These are phyloP conservation scores for Luidia sarsii DNA, from an alignment of 53 echinoderm and acorn worm species.

Conservation along the genomic window DNA sequence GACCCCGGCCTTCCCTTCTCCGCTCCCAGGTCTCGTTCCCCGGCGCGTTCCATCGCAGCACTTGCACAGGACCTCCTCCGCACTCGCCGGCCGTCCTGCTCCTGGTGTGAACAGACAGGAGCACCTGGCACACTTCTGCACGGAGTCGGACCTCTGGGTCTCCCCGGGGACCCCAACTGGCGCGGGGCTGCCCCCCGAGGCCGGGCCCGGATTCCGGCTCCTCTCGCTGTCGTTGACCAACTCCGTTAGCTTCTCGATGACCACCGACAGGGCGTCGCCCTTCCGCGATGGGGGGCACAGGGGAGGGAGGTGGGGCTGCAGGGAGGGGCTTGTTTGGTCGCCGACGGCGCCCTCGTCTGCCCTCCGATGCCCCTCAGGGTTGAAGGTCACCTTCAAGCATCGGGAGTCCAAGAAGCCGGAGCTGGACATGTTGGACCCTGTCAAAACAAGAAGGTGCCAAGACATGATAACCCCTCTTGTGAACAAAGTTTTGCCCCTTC, in stretches of 20 bases:
- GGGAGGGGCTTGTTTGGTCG: background rate
- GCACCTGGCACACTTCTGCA: conserved; percentile 87
- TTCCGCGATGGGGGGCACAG: conserved; percentile 53
- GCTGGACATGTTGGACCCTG: background rate
- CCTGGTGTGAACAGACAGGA: conserved; percentile 84
- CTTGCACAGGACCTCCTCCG: conserved; percentile 64
- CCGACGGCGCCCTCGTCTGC: background rate
- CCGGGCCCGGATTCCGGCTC: conserved; percentile 20
- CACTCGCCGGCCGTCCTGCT: conserved; percentile 43
- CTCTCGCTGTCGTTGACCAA: conserved; percentile 82
- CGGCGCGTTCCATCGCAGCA: conserved; percentile 72
- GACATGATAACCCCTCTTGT: background rate
- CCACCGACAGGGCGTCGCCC: conserved; percentile 91
- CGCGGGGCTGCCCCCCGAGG: background rate
- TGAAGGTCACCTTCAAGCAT: conserved; percentile 42
- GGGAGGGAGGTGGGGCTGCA: background rate
- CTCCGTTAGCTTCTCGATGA: conserved; percentile 96
- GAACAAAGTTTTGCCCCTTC: background rate
- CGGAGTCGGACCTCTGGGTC: background rate
- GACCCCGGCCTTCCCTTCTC: conserved; percentile 3
- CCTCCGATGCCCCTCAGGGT: background rate
- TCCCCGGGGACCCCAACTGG: background rate
- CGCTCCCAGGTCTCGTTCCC: background rate
- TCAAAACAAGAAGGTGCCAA: background rate
- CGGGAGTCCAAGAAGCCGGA: background rate